phyloP scores from a whole-genome alignment of 2,797 vertebrate genomes.

The Botia almorhae region DNA sequence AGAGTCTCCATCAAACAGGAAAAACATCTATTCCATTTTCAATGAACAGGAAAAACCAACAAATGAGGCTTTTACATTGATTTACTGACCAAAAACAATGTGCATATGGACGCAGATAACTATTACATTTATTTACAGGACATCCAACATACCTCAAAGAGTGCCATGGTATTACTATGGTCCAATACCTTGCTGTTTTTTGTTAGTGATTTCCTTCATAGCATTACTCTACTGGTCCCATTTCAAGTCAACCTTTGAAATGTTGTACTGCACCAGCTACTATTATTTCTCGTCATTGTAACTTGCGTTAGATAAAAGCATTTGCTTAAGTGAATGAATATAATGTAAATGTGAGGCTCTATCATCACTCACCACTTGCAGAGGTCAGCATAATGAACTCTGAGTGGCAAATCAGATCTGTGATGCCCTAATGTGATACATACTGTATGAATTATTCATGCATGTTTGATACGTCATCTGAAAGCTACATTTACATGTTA shows the following conservation, averaged over 20 bases:
- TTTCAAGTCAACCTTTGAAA: neutral
- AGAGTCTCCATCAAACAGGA: conserved; percentile 16
- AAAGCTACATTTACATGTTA: neutral
- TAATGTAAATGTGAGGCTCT: neutral
- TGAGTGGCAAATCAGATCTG: conserved; percentile 10
- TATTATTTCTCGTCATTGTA: neutral
- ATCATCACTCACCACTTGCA: neutral
- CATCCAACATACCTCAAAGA: neutral
- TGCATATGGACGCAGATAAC: too few relatives aligned
- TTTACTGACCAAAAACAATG: conserved; percentile 15
- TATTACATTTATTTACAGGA: neutral
- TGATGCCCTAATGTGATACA: conserved; percentile 26
- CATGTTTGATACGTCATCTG: conserved; percentile 18
- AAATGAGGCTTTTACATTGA: conserved; percentile 9
- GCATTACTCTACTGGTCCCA: neutral
- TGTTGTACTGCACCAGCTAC: neutral
- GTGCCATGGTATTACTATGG: too few relatives aligned
- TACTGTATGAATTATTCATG: conserved; percentile 39
- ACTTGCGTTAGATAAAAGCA: neutral
- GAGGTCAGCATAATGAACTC: neutral
- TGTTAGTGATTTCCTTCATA: too few relatives aligned
- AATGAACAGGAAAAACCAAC: conserved; percentile 12
- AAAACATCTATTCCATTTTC: conserved; percentile 15
- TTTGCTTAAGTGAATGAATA: neutral
- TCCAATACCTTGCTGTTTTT: too few relatives aligned